Percentiles rank a stretch among this genome's conserved stretches.
These are phyloP conservation scores for Chrysocyon brachyurus DNA, from an alignment of 2,797 vertebrate species.

Conservation along the genomic window DNA sequence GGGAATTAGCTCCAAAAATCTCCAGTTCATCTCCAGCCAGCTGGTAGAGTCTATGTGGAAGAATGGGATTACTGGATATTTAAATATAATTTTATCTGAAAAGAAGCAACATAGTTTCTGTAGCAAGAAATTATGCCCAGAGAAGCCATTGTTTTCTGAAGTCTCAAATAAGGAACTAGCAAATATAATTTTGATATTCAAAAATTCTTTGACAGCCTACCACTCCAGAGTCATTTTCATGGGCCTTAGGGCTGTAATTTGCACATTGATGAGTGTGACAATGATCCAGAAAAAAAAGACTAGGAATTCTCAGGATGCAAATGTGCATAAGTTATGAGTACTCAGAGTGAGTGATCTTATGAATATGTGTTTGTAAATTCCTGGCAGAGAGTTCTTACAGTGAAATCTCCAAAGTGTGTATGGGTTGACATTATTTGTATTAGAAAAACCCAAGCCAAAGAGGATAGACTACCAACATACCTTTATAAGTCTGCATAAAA, in stretches of 20 bases:
- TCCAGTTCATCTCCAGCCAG: not conserved
- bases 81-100: conserved; percentile 15
- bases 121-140: not conserved
- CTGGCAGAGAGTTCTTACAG: not conserved
- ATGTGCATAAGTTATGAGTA: not conserved
- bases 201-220: not conserved
- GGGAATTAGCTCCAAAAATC: not conserved
- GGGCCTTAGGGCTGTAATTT: not conserved
- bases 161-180: not conserved
- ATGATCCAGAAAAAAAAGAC: not conserved
- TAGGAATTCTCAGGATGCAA: not conserved
- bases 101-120: not conserved
- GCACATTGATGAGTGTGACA: not conserved
- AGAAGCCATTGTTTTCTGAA: not conserved
- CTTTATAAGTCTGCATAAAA: not conserved
- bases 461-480: not conserved
- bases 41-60: not conserved
- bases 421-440: not conserved
- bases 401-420: not conserved
- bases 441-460: not conserved
- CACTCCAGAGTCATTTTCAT: not conserved
- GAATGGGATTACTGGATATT: not conserved
- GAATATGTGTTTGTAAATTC: not conserved
- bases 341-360: not conserved
- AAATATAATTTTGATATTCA: conserved; percentile 11